Evolutionary conservation across 2,888 invertebrate species (phyloP), one percentile per base, ranked within the genome.

Genomic region (Podabrus alpinus): DNA sequence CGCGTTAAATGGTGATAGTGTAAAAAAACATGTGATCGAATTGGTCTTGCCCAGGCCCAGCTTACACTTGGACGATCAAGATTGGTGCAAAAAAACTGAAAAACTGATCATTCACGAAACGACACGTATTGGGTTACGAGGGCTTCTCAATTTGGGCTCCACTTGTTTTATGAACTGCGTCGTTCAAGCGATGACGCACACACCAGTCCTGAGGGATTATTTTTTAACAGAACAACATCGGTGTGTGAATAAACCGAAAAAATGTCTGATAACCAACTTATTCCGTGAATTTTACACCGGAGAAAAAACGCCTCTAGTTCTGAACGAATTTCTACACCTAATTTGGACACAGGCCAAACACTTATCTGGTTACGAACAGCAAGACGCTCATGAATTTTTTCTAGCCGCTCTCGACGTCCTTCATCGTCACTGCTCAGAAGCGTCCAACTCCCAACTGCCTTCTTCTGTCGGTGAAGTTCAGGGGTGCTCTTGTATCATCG

Each of bases 121-220:
- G 84, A 94, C 95, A 72, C 94, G 95, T 29, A 94, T 97, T 78
- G 97, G 99, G 59, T 89, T 99, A 74, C 90, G 99, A 71, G 99
- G 99, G 0, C 89, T 99, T 72, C 93, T 98, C 83, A 99, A 99
- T 88, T 90, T 99, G 78, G 99, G 99, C 29, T 95, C 97, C 81
- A 99, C 99, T 3, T 99, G 99, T 88, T 99, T 98, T 86, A 97
- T 99, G 97, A 99, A 98, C 88, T 97, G 97, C 85, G 97, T 99
- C 82, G 94, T 99, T 11, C 97, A 97, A 90, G 96, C 97, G 0
- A 88, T 99, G 80, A 97, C 97, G 80, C 98, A 99, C 87, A 98
- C 98, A 3, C 98, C 98, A 1, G 88, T 98, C 59, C 89, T 99
- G 71, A 90, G 98, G 78, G 98, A 99, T 86, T 99, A 97, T 88